Conservation (phyloP, 2,797 vertebrate species). For the Chaenodraco wilsoni region DNA sequence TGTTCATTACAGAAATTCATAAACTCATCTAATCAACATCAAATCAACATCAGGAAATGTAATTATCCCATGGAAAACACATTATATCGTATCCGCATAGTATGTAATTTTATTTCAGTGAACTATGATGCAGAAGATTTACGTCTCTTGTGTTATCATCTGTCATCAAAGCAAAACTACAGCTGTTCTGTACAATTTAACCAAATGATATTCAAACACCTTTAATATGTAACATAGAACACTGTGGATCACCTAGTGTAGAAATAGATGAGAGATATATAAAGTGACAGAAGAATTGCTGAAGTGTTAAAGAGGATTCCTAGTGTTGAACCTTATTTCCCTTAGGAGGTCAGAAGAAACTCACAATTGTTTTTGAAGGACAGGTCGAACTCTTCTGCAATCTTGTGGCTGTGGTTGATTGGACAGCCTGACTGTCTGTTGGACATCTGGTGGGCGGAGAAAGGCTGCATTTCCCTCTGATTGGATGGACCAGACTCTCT, state of each 20-base stretch:
- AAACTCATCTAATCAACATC: slow-evolving; percentile 28
- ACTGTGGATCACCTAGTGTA: not conserved
- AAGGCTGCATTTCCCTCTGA: slow-evolving; percentile 78
- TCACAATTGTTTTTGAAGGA: slow-evolving; percentile 83
- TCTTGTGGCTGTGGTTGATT: slow-evolving; percentile 81
- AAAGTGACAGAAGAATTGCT: not conserved
- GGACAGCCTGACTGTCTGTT: slow-evolving; percentile 73
- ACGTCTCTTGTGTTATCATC: not conserved
- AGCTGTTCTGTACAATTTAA: not conserved
- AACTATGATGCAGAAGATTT: not conserved
- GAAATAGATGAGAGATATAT: not conserved
- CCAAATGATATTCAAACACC: slow-evolving; percentile 9
- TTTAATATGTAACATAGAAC: not conserved
- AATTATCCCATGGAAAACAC: slow-evolving; percentile 29
- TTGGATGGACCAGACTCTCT: slow-evolving; percentile 77
- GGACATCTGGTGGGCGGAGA: slow-evolving; percentile 54
- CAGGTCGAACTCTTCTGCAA: slow-evolving; percentile 75
- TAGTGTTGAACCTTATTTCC: slow-evolving; percentile 7
- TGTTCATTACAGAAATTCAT: slow-evolving; percentile 27
- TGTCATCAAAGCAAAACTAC: slow-evolving; percentile 3
- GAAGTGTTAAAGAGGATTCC: slow-evolving; percentile 10
- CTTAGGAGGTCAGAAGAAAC: slow-evolving; percentile 48
- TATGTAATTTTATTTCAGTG: slow-evolving; percentile 2
- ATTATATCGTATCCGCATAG: slow-evolving; percentile 4
- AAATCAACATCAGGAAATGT: slow-evolving; percentile 22